Evolutionary conservation across 2,888 invertebrate genomes (phyloP), one percentile per base, ranked within the genome.

Genomic region (Chymomyza procnemis): DNA sequence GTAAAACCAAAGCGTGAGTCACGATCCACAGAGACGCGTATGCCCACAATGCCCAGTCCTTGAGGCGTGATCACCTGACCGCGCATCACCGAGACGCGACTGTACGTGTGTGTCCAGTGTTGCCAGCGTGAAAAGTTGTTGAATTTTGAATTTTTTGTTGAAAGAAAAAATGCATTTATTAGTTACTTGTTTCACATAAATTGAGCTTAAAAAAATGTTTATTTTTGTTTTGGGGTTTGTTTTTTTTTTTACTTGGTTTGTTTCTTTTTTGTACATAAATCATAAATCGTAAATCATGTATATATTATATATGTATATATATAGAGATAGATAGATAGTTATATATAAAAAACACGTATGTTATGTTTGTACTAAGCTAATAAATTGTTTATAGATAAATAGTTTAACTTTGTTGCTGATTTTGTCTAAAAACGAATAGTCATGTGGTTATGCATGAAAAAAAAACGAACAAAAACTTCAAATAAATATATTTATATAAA

Each of bases 71-170:
- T 95, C 89, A 99, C 98, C 92, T 97, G 96, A 81, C 99, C 99
- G 89, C 99, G 95, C 94, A 99, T 97, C 91, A 99, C 99, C 89
- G 99, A 97, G 88, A 98, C 99, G 91, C 99, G 97, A 93, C 99
- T 99, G 16, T 18, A 8, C 8, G 47, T 14, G n/a, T n/a, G 0
- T 54, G 21, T 18, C 14, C 21, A 14, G 54, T 21, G 18, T 54
- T 18, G 16, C 34, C 34, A 41, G 34, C 34, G 12, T 41, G 12
- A 41, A 56, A 12, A 30, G 16, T 26, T 19, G n/a, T 16, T 55
- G 16, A 6, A 22, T 55, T 22, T 55, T 55, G 19, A 19, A 30
- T 22, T 1, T 57, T 26, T 75, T 70, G 75, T 61, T 16, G 75
- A 79, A 79, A 82, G 71, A 82, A 69, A 86, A 69, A 84, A 73